Evolutionary conservation across 2,888 invertebrate genomes (phyloP), one percentile per base, ranked within the genome.

Genomic region (Drosophila emarginata): DNA sequence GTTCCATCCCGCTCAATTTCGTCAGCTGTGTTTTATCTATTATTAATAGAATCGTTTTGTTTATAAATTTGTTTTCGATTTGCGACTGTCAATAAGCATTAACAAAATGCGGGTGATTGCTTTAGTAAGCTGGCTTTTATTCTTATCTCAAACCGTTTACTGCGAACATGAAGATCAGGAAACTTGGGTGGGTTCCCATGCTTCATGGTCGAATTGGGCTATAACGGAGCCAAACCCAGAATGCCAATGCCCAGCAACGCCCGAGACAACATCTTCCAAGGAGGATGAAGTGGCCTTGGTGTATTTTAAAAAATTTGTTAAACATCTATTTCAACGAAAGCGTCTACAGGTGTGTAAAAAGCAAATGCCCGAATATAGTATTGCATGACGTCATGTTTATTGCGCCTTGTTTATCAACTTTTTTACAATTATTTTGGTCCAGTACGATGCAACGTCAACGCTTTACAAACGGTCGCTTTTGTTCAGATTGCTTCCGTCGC

Each of bases 291-390:
- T 87, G 4, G 80, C 90, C 2, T 70, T 90, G 1, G 74, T 73
- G 6, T 90, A 90, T 64, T 90, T 85, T 50, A 89, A 79, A 66
- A 90, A 89, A 60, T 88, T 89, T 52, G 76, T 85, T n/a, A 77
- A 69, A n/a, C 62, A 61, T 12, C 59, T 90, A 52, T 89, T 90
- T 32, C 76, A 75, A 50, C 78, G 80, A 1, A 75, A 88, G 2
- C 64, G 64, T 15, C 61, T 90, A 4, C 69, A 77, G 77, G 90
- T 89, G 69, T 72, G 80, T 65, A 11, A 45, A 0, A 18, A 15
- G 11, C 14, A 15, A 21, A 12, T 57, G n/a, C 7, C 45, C 61
- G 63, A 28, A 52, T 52, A 36, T 36, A 50, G 39, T 0, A 3
- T 21, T 2, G 21, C 14, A 68, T 86, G 80, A 76, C 72, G 74